Base-by-base conservation (phyloP, 2,888 invertebrate species). In the Thumatha senex region DNA sequence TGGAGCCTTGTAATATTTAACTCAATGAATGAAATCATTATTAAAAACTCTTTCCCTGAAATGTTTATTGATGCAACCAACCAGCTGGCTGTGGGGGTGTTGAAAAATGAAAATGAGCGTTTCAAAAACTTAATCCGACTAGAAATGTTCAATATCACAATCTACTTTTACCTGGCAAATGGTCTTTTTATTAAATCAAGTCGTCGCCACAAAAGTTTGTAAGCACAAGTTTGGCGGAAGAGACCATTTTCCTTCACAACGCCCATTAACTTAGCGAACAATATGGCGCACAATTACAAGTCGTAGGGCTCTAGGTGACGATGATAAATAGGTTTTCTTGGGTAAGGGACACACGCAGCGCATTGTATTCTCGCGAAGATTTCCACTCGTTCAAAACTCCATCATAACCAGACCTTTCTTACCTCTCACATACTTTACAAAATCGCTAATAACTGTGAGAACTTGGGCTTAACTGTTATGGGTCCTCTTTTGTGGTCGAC, bases 221-320 rank as follows among this genome's bases (percentile, higher is more conserved):
- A 61, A 63, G 70, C 65, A 63, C 63, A 70, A 66, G 65, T 67
- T 64, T 76, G 81, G 80, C 81, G 88, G 84, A 86, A 87, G 86
- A 82, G 73, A 63, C 67, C 63, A 74, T 74, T 82, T 82, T 82
- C 72, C 70, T 74, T 72, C 59, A 62, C 67, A 63, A 65, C 63
- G 67, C 70, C 80, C 78, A 89, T 11, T 91, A 89, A 87, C 80
- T 90, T 86, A 89, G 75, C 80, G 79, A 85, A 88, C 89, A 88
- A 86, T 88, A 87, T 85, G 78, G 85, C 82, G 74, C 75, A 88
- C 88, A 89, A 90, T 89, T 89, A 89, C 89, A 83, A 86, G 84
- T 78, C 81, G 67, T 79, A 72, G 70, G 77, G 72, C 74, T 65
- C 72, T 70, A 70, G 82, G 81, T 87, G 89, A 90, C 86, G 90